phyloP scores from a whole-genome alignment of 2,888 invertebrate species.

The Idaea biselata region DNA sequence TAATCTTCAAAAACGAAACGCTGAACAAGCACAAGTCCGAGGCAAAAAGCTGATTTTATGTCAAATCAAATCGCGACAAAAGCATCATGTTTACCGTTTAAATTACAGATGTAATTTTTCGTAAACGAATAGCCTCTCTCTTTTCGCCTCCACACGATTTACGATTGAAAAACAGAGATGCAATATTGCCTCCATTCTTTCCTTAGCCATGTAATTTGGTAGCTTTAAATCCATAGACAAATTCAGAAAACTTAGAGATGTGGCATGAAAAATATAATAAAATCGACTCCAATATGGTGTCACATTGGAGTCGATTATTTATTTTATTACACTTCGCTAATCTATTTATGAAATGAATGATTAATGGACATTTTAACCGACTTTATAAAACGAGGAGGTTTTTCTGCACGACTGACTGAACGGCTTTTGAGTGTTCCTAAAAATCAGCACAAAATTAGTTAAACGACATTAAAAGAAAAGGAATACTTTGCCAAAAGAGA shows the following conservation, averaged over 20 bases:
- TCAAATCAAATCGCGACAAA: constrained; percentile 68
- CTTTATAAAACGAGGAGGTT: too few species aligned
- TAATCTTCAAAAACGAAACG: constrained; percentile 55
- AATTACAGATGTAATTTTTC: constrained; percentile 8
- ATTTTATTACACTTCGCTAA: too few species aligned
- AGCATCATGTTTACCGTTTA: constrained; percentile 54
- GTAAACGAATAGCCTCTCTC: neutral
- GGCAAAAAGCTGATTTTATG: constrained; percentile 69
- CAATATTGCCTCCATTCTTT: neutral
- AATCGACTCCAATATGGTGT: neutral
- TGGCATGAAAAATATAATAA: neutral
- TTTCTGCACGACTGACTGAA: too few species aligned
- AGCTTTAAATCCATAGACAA: constrained; percentile 42
- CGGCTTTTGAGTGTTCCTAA: too few species aligned
- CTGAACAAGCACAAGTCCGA: constrained; percentile 64
- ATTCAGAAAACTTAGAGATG: neutral
- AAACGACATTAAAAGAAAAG: too few species aligned
- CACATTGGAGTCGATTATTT: neutral
- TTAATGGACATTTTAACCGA: too few species aligned
- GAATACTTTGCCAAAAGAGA: too few species aligned
- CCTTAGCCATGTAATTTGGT: neutral
- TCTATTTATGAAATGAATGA: too few species aligned
- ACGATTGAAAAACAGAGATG: neutral
- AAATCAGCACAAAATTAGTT: too few species aligned
- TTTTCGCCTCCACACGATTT: neutral